Evolutionary conservation across 2,888 invertebrate species (phyloP), one percentile per base, ranked within the genome.

Genomic region (Tuberolachnus salignus): DNA sequence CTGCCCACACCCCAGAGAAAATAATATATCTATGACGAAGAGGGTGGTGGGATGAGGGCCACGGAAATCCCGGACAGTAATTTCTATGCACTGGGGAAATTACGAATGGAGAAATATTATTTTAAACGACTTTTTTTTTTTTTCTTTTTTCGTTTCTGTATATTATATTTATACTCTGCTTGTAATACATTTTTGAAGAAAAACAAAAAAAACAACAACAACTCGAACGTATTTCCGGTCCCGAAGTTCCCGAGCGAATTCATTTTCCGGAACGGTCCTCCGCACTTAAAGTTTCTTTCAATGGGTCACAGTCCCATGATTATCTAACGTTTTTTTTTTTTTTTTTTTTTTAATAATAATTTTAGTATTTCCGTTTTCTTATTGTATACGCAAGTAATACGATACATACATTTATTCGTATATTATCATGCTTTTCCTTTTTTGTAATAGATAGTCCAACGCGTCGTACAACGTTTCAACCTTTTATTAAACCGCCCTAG

Each of bases 81-180:
- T 57, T 67, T 59, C 57, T 78, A 66, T 69, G 78, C 78, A 78
- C 78, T 57, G 49, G 78, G 78, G 78, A 78, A 78, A 78, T 69
- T 69, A 78, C 67, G 9, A 49, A 59, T 21, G 59, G 53, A 78
- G 59, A 78, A 64, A 78, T 59, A 78, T 78, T 51, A 78, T 78
- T 59, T 69, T 59, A 67, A 78, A 78, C 59, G 67, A 78, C 69
- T 67, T 78, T 73, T 42, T 34, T 6, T 3, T 34, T 34, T 34
- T 34, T n/a, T n/a, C n/a, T n/a, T n/a, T n/a, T n/a, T 19, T 16
- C 34, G 67, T 66, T 44, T 75, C 9, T 23, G 13, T 71, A n/a
- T 9, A 16, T 49, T 34, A 6, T 34, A n/a, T 34, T 34, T 34
- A 8, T 23, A 49, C 46, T 46, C 10, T 46, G 2, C 1, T 46